These are phyloP conservation scores for Apodemia duryi DNA, from an alignment of 2,888 invertebrate species.

Conservation along the genomic window DNA sequence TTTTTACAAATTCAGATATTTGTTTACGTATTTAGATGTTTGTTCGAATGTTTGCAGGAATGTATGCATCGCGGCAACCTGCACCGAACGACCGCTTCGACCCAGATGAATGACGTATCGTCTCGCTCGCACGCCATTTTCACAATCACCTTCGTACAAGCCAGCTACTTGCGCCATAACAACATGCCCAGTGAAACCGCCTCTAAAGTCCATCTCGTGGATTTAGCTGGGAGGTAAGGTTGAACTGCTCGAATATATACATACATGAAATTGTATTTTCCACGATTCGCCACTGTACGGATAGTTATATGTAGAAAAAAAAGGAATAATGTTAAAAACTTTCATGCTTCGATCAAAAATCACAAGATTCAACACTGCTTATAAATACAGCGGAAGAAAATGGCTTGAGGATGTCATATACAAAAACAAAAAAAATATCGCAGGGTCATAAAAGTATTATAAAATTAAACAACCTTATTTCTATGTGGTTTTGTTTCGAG, in stretches of 20 bases:
- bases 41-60: conserved; percentile 65
- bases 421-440: too few species aligned
- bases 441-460: too few species aligned
- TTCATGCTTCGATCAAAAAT: too few species aligned
- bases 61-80: conserved; percentile 89
- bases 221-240: conserved; percentile 89
- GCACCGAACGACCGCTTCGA: conserved; percentile 91
- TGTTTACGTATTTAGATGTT: not conserved
- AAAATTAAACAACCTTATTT: too few species aligned
- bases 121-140: conserved; percentile 95
- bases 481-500: too few species aligned
- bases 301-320: too few species aligned
- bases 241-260: not conserved
- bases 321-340: too few species aligned
- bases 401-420: too few species aligned
- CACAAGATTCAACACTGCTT: too few species aligned
- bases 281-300: too few species aligned
- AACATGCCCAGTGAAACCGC: conserved; percentile 94
- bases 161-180: conserved; percentile 86
- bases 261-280: not conserved
- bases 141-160: conserved; percentile 93
- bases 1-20: too few species aligned
- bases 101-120: conserved; percentile 95
- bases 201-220: conserved; percentile 93
- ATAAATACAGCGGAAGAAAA: too few species aligned